phyloP scores from a whole-genome alignment of 2,797 vertebrate genomes.

The Cottoperca gobio region DNA sequence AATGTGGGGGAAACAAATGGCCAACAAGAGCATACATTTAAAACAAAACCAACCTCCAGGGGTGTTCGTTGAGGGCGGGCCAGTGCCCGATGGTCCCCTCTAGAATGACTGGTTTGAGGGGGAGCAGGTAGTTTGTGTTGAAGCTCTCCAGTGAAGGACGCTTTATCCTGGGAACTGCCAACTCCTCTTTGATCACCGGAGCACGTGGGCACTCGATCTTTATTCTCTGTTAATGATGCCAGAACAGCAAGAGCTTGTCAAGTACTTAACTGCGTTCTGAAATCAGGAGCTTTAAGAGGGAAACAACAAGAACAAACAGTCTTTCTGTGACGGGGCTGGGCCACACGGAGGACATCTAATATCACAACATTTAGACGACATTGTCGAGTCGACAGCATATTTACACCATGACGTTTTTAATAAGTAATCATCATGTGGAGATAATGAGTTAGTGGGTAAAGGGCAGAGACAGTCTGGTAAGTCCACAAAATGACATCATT shows the following conservation, averaged over 20 bases:
- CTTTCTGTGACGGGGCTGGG: neutral
- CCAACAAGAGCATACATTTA: neutral
- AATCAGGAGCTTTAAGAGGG: neutral
- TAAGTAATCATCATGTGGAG: no score
- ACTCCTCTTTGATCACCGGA: conserved; percentile 61
- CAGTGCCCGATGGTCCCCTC: conserved; percentile 91
- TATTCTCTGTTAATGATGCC: conserved; percentile 78
- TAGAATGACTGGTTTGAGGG: conserved; percentile 88
- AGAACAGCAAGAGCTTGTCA: conserved; percentile 13
- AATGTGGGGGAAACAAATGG: no score
- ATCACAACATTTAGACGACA: no score
- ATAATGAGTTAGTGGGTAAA: no score
- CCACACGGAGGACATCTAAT: no score
- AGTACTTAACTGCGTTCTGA: neutral
- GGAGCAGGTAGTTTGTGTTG: conserved; percentile 84
- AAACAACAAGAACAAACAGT: neutral
- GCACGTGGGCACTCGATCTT: conserved; percentile 18
- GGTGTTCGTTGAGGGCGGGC: conserved; percentile 89
- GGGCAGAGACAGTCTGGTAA: no score
- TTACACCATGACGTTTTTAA: no score
- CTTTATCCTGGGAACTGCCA: conserved; percentile 79
- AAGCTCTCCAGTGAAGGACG: conserved; percentile 92
- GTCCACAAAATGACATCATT: no score
- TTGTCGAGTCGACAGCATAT: no score
- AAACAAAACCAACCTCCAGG: conserved; percentile 90